These are phyloP conservation scores for Passer montanus DNA, from an alignment of 2,113 vertebrate species.

Conservation along the genomic window DNA sequence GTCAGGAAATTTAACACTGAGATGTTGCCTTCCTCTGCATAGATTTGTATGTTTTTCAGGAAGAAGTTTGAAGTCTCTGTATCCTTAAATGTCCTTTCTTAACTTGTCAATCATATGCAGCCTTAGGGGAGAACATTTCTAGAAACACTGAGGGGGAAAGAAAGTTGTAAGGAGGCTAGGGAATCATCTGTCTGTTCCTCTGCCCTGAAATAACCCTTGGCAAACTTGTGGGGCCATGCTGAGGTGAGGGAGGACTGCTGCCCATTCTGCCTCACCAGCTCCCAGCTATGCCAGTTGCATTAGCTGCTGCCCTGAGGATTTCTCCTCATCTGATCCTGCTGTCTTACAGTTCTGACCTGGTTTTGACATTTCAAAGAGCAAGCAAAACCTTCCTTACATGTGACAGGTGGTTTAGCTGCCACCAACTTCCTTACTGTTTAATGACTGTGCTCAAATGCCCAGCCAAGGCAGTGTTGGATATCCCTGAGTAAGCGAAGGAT, in stretches of 20 bases:
- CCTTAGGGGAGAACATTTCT: not conserved
- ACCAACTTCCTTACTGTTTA: not conserved
- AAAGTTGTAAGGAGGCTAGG: rapidly evolving
- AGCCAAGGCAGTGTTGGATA: not conserved
- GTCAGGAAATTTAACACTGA: not conserved
- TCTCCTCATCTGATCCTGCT: not conserved
- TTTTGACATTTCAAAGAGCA: conserved; percentile 47
- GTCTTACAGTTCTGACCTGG: conserved; percentile 2
- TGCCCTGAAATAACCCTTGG: not conserved
- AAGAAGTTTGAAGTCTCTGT: not conserved
- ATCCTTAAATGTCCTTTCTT: not conserved
- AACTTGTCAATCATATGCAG: not conserved
- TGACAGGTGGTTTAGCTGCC: not conserved
- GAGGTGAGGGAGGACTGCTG: not conserved
- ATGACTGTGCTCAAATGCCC: not conserved
- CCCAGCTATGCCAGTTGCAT: not conserved
- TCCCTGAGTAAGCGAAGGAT: not conserved
- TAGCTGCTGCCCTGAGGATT: not conserved
- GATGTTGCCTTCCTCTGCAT: not conserved
- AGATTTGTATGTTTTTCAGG: not conserved
- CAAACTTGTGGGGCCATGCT: not conserved
- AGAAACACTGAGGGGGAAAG: not conserved
- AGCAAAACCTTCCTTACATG: not conserved
- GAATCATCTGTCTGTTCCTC: not conserved
- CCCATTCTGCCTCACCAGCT: not conserved